Conservation (phyloP, 1,140 invertebrate species). For the Tachypleus tridentatus region DNA sequence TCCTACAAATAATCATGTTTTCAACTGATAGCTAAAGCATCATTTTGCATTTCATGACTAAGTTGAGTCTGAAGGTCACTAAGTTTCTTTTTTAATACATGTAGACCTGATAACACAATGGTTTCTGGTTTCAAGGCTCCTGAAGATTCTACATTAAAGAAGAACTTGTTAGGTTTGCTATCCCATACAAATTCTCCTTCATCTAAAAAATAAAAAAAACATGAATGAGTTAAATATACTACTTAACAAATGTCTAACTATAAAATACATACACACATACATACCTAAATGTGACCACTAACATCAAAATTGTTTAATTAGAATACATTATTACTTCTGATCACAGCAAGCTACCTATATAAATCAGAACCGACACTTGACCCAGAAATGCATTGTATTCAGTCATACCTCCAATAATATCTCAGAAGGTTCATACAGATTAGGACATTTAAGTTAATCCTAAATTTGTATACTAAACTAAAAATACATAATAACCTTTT, state of each 20-base stretch:
- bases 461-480: no score
- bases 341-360: no score
- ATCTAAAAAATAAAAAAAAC: constrained; percentile 41
- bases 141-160: constrained; percentile 88
- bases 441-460: no score
- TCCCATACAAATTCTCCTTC: constrained; percentile 88
- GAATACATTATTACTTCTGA: no score
- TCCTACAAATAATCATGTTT: no score
- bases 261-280: neutral
- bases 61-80: constrained; percentile 88
- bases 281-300: no score
- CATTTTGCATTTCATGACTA: constrained; percentile 71
- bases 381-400: no score
- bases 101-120: constrained; percentile 89
- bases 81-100: constrained; percentile 87
- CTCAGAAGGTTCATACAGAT: no score
- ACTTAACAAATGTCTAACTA: neutral
- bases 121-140: constrained; percentile 92
- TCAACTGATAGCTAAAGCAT: constrained; percentile 29
- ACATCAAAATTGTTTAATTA: no score
- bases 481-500: no score
- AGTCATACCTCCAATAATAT: no score
- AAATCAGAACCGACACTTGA: no score
- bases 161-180: constrained; percentile 95
- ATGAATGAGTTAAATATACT: constrained; percentile 2